Evolutionary conservation across 2,888 invertebrate genomes (phyloP), one percentile per base, ranked within the genome.

Genomic region (Hyppa rectilinea): DNA sequence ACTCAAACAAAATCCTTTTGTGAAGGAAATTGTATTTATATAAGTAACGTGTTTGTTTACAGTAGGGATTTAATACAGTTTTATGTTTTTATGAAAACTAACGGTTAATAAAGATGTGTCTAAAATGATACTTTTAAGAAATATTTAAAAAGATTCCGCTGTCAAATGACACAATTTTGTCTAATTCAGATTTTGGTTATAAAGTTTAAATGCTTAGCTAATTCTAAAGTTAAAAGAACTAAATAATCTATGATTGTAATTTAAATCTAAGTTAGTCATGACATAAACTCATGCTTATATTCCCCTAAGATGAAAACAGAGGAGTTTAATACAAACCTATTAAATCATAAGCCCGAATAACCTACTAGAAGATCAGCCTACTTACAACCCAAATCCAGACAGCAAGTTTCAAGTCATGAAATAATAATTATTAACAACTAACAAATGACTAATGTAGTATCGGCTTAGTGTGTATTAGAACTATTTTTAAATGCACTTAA

Each of bases 401-500:
- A 20, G 0, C 20, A 4, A 50, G 6, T 7, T 23, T 0, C 20
- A 4, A 50, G 6, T 7, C 23, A 43, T 71, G 43, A 61, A 50
- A 50, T 53, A 52, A 56, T 60, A 47, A 62, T 40, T 71, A 69
- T 49, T 23, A 38, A 61, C 38, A 55, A 61, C 61, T 65, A 56
- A n/a, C 49, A 55, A 66, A 71, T 78, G 81, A 81, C 62, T 63
- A 76, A 66, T 20, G 4, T 26, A 29, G 43, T 60, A 63, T 73
- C 66, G 20, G 31, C 40, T 80, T 59, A 43, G 38, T 52, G 47
- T 50, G 62, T 29, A 64, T 80, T 80, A 78, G 81, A 65, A 80
- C 43, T 80, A 70, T 80, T 80, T 78, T 70, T 80, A 70, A 58
- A 69, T 65, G 47, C 29, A 50, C 36, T 43, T 53, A 62, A 40